Evolutionary conservation across 1,140 invertebrate species (phyloP), one percentile per base, ranked within the genome.

Genomic region (Dryas iulia): DNA sequence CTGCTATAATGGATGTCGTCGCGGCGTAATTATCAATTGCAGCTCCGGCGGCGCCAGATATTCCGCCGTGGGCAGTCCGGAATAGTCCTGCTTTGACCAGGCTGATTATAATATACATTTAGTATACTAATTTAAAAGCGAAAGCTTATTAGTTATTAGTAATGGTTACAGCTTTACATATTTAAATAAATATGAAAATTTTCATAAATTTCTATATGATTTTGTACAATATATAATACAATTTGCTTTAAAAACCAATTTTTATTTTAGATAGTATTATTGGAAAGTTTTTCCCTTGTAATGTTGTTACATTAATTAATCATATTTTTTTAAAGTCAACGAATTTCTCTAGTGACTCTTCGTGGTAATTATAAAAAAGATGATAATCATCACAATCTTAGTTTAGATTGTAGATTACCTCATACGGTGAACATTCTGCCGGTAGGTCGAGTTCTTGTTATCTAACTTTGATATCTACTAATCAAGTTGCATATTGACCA

Each of bases 1-100:
- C 58, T 60, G 58, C 26, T 18, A 52, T 67, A 67, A 67, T 67
- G 28, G 47, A 67, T 67, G 65, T 67, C 65, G 57, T 53, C 65
- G 65, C n/a, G 30, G 57, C 24, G 56, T 60, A 54, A 60, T 59
- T 67, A 67, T 60, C 63, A 11, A 58, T 47, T 31, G 58, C 58
- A 54, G 21, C 11, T 18, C 30, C 30, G 12, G 52, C 58, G 57
- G 57, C 58, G 65, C 65, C 39, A 54, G 63, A n/a, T n/a, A 65
- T 39, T 65, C 6, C 24, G 2, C 30, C 26, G 63, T 65, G 54
- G 63, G 52, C 53, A 65, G 53, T 47, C 31, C 25, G 8, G 33
- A 65, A 65, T 58, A 54, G 52, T 56, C 10, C 52, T 30, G 18
- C 28, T 63, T 54, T 54, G 11, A 14, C 4, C 1, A 33, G 11